Percentiles rank a stretch among this genome's conserved stretches.
These are phyloP conservation scores for Phoronis australis DNA, from an alignment of 2,888 invertebrate species.

Conservation along the genomic window DNA sequence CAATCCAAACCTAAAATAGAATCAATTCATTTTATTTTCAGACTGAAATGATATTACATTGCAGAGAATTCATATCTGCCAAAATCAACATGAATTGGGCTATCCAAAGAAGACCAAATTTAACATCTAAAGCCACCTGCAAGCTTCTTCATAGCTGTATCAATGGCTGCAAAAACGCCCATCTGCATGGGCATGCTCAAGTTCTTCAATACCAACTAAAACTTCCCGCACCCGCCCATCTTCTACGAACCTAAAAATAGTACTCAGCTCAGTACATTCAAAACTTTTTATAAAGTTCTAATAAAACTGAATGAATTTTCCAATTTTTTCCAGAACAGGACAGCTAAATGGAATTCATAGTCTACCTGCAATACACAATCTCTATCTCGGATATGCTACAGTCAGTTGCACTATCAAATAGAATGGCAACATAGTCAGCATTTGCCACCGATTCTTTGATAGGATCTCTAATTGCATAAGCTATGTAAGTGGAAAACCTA, in stretches of 20 bases:
- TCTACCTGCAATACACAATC: constrained; percentile 14
- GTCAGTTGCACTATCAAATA: constrained; percentile 16
- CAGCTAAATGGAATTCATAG: too few species aligned
- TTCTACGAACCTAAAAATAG: constrained; percentile 8
- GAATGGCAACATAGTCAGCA: constrained; percentile 9
- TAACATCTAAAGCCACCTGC: too few species aligned
- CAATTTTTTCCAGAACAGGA: too few species aligned
- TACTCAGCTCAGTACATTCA: too few species aligned
- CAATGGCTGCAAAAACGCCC: constrained; percentile 10
- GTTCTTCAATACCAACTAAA: constrained; percentile 8
- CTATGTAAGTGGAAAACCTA: not conserved
- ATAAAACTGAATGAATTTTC: too few species aligned
- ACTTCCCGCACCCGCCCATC: constrained; percentile 8
- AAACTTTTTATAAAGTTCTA: too few species aligned
- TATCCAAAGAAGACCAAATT: too few species aligned
- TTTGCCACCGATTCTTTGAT: constrained; percentile 1
- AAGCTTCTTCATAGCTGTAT: constrained; percentile 1
- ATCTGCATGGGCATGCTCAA: constrained; percentile 12
- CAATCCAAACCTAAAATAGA: constrained; percentile 9
- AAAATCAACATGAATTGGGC: too few species aligned
- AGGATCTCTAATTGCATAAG: not conserved
- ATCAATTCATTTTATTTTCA: too few species aligned
- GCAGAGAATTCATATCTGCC: too few species aligned
- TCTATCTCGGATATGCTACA: constrained; percentile 12
- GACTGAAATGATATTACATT: too few species aligned